These are phyloP conservation scores for Samia ricini DNA, from an alignment of 1,140 invertebrate genomes.

Conservation along the genomic window DNA sequence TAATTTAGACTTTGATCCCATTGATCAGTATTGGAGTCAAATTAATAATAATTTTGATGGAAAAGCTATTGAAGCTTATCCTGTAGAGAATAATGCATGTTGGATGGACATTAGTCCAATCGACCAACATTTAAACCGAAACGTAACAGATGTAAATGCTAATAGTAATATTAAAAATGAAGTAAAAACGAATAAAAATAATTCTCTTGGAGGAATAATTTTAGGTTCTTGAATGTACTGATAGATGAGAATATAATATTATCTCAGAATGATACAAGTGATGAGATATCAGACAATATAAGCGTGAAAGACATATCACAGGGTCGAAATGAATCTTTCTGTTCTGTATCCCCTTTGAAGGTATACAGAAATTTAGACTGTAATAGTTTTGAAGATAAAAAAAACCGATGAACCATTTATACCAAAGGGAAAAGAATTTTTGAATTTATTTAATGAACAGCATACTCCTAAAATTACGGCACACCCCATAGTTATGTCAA, in stretches of 20 bases:
- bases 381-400: conserved; percentile 43
- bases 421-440: conserved; percentile 37
- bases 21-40: conserved; percentile 9
- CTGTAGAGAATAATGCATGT: not conserved
- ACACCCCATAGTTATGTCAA: conserved; percentile 40
- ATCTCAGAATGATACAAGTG: conserved; percentile 14
- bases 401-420: conserved; percentile 23
- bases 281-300: conserved; percentile 6
- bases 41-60: not conserved
- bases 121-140: not conserved
- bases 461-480: conserved; percentile 7
- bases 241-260: conserved; percentile 34
- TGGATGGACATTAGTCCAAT: not conserved
- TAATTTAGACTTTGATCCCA: not conserved
- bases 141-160: not conserved
- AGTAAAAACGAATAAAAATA: conserved; percentile 13
- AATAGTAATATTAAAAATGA: not conserved
- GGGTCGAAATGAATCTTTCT: conserved; percentile 30
- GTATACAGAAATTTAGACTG: conserved; percentile 56
- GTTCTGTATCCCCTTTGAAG: conserved; percentile 45
- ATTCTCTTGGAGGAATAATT: conserved; percentile 35
- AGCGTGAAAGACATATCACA: conserved; percentile 25
- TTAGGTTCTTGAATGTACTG: conserved; percentile 44
- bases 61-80: not conserved
- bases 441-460: conserved; percentile 37